Conservation (phyloP, 2,113 vertebrate species). For the Nannobrachium achirus region DNA sequence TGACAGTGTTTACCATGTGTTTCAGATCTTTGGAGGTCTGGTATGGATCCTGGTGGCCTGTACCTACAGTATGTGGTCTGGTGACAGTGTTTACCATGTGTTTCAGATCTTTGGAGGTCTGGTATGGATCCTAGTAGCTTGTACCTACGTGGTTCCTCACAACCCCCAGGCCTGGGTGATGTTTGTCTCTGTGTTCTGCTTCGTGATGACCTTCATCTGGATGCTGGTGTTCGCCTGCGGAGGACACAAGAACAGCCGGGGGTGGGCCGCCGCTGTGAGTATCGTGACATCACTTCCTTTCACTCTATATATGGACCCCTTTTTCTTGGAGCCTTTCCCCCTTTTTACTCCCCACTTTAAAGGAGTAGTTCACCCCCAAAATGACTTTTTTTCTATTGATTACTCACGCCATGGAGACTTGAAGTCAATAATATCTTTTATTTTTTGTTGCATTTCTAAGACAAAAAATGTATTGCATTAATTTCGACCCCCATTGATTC, state of each 20-base stretch:
- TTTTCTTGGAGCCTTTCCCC: not conserved
- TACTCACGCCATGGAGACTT: no score
- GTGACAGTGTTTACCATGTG: not conserved
- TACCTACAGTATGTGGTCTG: no score
- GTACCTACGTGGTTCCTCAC: slow-evolving; percentile 59
- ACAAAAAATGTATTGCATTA: no score
- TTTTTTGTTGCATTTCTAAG: no score
- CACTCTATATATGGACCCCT: not conserved
- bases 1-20: not conserved
- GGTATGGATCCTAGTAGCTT: slow-evolving; percentile 85
- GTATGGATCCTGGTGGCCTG: no score
- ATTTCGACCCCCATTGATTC: no score
- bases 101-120: slow-evolving; percentile 81
- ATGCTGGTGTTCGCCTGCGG: slow-evolving; percentile 77
- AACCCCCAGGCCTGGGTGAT: slow-evolving; percentile 86
- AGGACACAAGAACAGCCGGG: slow-evolving; percentile 64
- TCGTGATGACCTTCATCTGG: slow-evolving; percentile 78
- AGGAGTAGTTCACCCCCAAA: no score
- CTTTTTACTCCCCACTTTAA: no score
- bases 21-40: not conserved
- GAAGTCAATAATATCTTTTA: no score
- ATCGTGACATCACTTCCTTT: not conserved
- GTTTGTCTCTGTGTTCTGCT: slow-evolving; percentile 86
- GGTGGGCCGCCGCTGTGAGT: slow-evolving; percentile 83
- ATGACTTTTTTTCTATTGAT: no score